These are phyloP conservation scores for Coleophora deauratella DNA, from an alignment of 2,888 invertebrate species.

Conservation along the genomic window DNA sequence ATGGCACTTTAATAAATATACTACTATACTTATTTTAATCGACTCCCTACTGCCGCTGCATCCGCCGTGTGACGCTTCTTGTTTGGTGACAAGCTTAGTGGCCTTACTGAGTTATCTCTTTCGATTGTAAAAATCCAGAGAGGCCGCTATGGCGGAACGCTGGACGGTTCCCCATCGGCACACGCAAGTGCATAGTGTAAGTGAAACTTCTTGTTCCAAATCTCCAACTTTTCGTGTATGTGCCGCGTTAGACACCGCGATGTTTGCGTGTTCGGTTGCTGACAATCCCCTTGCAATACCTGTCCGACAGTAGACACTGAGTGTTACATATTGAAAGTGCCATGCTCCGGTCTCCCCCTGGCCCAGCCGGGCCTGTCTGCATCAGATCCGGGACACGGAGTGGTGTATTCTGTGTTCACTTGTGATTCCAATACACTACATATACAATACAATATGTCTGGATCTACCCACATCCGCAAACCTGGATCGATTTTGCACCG, in stretches of 20 bases:
- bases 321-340: constrained; percentile 65
- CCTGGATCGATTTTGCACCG: constrained; percentile 78
- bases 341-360: constrained; percentile 70
- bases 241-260: constrained; percentile 60
- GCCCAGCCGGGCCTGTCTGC: constrained; percentile 28
- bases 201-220: constrained; percentile 75
- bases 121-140: constrained; percentile 47
- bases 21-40: constrained; percentile 32
- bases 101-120: constrained; percentile 70
- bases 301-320: constrained; percentile 41
- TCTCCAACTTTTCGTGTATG: constrained; percentile 70
- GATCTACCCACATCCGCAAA: constrained; percentile 50
- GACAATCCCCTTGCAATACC: constrained; percentile 53
- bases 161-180: constrained; percentile 70
- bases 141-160: constrained; percentile 56
- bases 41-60: constrained; percentile 48
- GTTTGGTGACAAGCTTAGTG: constrained; percentile 66
- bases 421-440: constrained; percentile 37
- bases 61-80: constrained; percentile 65
- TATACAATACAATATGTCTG: constrained; percentile 38
- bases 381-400: constrained; percentile 41
- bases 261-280: constrained; percentile 69
- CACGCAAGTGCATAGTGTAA: constrained; percentile 72
- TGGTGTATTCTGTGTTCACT: constrained; percentile 52
- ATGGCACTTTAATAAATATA: constrained; percentile 67